Base-by-base conservation (phyloP, 2,797 vertebrate species). In the Periophthalmus magnuspinnatus region DNA sequence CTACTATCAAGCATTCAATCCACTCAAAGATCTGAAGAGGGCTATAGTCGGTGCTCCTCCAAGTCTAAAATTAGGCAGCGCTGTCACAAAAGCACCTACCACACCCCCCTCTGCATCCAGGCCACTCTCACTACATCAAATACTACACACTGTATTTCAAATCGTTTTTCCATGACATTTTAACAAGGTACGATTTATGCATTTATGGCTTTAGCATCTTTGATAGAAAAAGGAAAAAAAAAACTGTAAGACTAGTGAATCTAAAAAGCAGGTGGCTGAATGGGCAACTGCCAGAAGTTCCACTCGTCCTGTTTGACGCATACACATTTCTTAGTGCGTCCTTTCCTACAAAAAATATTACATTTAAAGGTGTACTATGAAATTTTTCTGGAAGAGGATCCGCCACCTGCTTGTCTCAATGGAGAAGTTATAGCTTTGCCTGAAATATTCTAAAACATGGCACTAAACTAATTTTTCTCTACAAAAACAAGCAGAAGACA, bases 41-140 rank as follows among this genome's bases (percentile, higher is more conserved):
- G 81, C 68, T 84, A 71, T 17, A 84, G 72, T 22, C 11, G 85
- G 65, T 68, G 48, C 3, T 52, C 32, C 22, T 63, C n/a, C 38
- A 47, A 73, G 72, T 79, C 89, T 90, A 90, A 90, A 88, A 89
- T 91, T 91, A 91, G 90, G 71, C 72, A 60, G 66, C 70, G 34
- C 74, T 82, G 72, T 78, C 82, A 84, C 81, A 34, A 82, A 70
- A 81, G 68, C 70, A 75, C 71, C 68, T 81, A 81, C 68, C 73
- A 72, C 82, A 68, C 79, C 78, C 54, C 70, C 70, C 63, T 47
- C 41, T 67, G 78, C 50, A 80, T 73, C 63, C 47, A 77, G 36
- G 54, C 74, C 64, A 57, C 64, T 59, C 59, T 75, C 56, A 78
- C 54, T 48, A 28, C n/a, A 8, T 28, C 55, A 45, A 24, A 67